Evolutionary conservation across 2,113 vertebrate species (phyloP), one percentile per base, ranked within the genome.

Genomic region (Phoxinus phoxinus): DNA sequence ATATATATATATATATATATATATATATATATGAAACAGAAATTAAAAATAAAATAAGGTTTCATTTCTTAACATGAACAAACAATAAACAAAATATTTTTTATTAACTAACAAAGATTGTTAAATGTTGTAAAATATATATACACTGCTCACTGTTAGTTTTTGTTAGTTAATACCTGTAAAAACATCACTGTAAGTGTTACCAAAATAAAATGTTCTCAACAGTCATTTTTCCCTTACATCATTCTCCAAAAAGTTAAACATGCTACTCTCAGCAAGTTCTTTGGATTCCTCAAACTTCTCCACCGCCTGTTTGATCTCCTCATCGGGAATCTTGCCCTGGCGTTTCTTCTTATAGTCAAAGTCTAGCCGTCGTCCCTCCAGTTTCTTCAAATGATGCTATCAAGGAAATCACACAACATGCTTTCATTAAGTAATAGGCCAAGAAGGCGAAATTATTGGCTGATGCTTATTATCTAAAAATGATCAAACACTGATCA

Each of bases 251-350:
- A 99, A 92, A 90, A 99, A 98, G 94, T 99, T 96, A 93, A 97
- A 97, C 98, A 99, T 99, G 95, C 97, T 98, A 91, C 96, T 95
- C 93, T 97, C 96, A 13, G 97, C 96, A 91, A 99, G 88, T n/a
- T 98, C 97, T 92, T 96, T 98, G 86, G 97, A 98, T 88, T 99
- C 97, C 83, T 98, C 96, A 84, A 99, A 99, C 90, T 99, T 99
- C 90, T 98, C 97, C 92, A 97, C 96, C 0, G 98, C 98, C 92
- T 96, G 96, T 85, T 89, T 95, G 85, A 99, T 94, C 91, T 99
- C 98, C 92, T 99, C 97, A 2, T 98, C 96, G 0, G 96, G 95
- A 63, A 99, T 96, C 92, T 97, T 99, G 79, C 97, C 96, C 89
- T 96, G 96, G 19, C 97, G 95, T 87, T 96, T 98, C 95, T 96